Conservation (phyloP, 2,888 invertebrate genomes). For the Balanococcus diminutus region DNA sequence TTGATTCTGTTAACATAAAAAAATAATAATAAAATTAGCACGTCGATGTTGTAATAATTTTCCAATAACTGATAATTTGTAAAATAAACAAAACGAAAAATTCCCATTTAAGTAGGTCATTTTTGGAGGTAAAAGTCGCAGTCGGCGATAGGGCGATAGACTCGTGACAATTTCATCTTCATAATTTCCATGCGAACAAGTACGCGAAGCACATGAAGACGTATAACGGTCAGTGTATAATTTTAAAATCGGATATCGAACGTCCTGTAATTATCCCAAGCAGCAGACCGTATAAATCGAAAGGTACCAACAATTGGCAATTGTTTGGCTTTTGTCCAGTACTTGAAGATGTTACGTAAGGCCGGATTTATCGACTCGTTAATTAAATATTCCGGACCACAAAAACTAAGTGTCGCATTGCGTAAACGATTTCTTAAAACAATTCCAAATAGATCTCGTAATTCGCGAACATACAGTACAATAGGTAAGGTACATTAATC, state of each 20-base stretch:
- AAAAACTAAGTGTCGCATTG: background rate
- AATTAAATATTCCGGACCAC: conserved; percentile 24
- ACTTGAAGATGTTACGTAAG: background rate
- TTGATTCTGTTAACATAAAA: conserved; percentile 66
- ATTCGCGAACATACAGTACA: background rate
- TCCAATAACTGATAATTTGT: background rate
- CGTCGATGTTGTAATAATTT: background rate
- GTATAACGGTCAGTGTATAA: background rate
- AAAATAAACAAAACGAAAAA: background rate
- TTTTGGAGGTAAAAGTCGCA: too few species aligned
- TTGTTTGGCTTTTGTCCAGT: conserved; percentile 11
- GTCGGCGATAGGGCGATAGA: too few species aligned
- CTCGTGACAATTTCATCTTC: background rate
- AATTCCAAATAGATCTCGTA: conserved; percentile 31
- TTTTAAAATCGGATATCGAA: background rate
- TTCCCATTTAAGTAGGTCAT: background rate
- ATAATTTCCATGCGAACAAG: background rate
- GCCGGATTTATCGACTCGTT: conserved; percentile 25
- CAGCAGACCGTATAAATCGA: background rate
- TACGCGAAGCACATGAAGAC: background rate
- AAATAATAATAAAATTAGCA: background rate
- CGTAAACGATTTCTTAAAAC: conserved; percentile 32
- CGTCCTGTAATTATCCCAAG: conserved; percentile 18
- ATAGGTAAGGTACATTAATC: too few species aligned
- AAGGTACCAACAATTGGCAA: background rate